phyloP scores from a whole-genome alignment of 2,888 invertebrate genomes.

The Apantesis nais region DNA sequence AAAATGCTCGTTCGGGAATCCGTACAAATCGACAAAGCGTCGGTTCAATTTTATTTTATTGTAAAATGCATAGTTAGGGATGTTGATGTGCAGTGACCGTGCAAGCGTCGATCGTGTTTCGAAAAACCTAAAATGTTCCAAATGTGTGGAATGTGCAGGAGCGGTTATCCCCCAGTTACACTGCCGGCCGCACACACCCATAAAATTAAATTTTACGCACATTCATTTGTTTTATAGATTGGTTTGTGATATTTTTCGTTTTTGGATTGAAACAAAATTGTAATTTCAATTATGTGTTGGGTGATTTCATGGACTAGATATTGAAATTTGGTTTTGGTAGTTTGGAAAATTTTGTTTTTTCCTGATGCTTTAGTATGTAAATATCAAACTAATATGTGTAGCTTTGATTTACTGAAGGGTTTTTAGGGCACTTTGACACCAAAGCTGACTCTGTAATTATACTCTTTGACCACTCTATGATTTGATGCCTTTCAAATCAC shows the following conservation, averaged over 20 bases:
- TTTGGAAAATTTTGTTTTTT: not conserved
- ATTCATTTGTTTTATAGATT: constrained; percentile 48
- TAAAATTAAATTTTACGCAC: constrained; percentile 44
- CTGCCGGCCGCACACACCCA: constrained; percentile 33
- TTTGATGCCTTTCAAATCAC: too few relatives aligned
- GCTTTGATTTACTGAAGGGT: not conserved
- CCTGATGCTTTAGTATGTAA: not conserved
- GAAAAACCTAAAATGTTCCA: constrained; percentile 35
- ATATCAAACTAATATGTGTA: not conserved
- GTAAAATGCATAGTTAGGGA: constrained; percentile 42
- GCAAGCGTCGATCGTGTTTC: constrained; percentile 30
- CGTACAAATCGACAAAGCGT: constrained; percentile 48
- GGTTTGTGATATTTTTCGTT: constrained; percentile 35
- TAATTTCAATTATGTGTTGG: constrained; percentile 34
- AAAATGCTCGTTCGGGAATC: constrained; percentile 41
- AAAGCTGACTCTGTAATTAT: not conserved
- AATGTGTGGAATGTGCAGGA: constrained; percentile 13
- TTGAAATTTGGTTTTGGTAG: constrained; percentile 28
- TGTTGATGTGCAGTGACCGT: constrained; percentile 34
- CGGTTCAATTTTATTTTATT: constrained; percentile 49
- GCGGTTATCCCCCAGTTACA: constrained; percentile 26
- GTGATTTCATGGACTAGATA: constrained; percentile 20
- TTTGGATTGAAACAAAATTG: constrained; percentile 38
- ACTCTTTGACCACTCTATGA: not conserved
- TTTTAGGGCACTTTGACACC: not conserved